Percentiles rank a stretch among this genome's conserved stretches.
phyloP scores from a whole-genome alignment of 2,888 invertebrate genomes.

The Phengaris alcon region DNA sequence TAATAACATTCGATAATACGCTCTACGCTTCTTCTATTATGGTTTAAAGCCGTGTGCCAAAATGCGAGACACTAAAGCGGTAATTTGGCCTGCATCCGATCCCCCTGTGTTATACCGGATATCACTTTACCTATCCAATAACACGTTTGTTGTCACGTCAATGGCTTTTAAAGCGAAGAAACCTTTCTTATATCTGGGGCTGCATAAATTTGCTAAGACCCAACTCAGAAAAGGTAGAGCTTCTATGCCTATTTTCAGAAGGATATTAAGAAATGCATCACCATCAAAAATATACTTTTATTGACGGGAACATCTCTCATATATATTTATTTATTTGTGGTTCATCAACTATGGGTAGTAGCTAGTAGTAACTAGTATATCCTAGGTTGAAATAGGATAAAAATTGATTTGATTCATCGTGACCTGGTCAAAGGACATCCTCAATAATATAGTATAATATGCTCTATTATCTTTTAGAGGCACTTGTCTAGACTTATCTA shows the following conservation, averaged over 20 bases:
- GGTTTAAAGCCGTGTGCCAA: background rate
- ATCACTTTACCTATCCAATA: constrained; percentile 24
- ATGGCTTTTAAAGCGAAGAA: constrained; percentile 5
- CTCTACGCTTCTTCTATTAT: background rate
- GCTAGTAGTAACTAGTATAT: too few species aligned
- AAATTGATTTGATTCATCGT: background rate
- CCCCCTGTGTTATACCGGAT: constrained; percentile 9
- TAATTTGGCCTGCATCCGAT: constrained; percentile 23
- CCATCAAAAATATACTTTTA: too few species aligned
- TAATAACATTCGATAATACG: background rate
- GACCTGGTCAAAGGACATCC: background rate
- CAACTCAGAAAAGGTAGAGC: background rate
- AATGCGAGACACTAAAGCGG: background rate
- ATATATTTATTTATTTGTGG: too few species aligned
- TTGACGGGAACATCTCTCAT: too few species aligned
- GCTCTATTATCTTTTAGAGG: background rate
- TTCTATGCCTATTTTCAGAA: background rate
- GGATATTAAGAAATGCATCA: too few species aligned
- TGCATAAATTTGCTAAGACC: background rate
- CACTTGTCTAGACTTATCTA: background rate
- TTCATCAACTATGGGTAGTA: too few species aligned
- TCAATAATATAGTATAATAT: background rate
- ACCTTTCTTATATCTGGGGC: background rate
- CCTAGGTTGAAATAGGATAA: background rate
- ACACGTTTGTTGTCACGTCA: background rate